Conservation (phyloP, 2,113 vertebrate species). For the Callithrix jacchus region DNA sequence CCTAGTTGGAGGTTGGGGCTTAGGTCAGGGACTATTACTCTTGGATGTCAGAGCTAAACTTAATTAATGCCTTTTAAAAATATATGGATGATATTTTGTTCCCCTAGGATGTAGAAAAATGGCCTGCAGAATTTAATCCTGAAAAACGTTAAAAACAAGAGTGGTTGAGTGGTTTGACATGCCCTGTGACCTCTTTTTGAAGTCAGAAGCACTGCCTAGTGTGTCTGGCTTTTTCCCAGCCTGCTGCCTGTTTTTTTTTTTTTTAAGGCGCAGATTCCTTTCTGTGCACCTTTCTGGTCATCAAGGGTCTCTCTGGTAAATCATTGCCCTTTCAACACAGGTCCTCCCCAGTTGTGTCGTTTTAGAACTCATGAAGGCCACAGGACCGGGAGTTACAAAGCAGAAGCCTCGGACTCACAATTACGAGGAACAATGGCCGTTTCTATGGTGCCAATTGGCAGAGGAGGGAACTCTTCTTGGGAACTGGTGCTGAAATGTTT, state of each 20-base stretch:
- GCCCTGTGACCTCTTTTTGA: constrained; percentile 7
- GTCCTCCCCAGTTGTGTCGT: not conserved
- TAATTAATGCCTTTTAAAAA: constrained; percentile 69
- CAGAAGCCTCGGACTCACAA: not conserved
- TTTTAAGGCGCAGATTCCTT: not conserved
- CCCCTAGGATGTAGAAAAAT: constrained; percentile 48
- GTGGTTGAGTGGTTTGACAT: constrained; percentile 18
- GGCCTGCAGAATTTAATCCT: constrained; percentile 35
- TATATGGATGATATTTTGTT: constrained; percentile 47
- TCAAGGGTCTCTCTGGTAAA: not conserved
- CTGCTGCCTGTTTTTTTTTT: not conserved
- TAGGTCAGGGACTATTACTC: constrained; percentile 55
- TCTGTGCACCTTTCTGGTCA: not conserved
- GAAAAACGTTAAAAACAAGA: constrained; percentile 51
- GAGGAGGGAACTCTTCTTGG: not conserved
- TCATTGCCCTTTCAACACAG: not conserved
- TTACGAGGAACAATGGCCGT: not conserved
- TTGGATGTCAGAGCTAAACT: constrained; percentile 58
- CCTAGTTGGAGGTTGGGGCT: constrained; percentile 35
- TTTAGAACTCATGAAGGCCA: not conserved
- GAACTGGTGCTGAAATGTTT: constrained; percentile 55
- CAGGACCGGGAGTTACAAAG: not conserved
- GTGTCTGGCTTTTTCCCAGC: not conserved
- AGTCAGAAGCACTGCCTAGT: not conserved
- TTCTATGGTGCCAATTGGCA: not conserved